Base-by-base conservation (phyloP, 1,140 invertebrate genomes). In the Brachystomella parvula region DNA sequence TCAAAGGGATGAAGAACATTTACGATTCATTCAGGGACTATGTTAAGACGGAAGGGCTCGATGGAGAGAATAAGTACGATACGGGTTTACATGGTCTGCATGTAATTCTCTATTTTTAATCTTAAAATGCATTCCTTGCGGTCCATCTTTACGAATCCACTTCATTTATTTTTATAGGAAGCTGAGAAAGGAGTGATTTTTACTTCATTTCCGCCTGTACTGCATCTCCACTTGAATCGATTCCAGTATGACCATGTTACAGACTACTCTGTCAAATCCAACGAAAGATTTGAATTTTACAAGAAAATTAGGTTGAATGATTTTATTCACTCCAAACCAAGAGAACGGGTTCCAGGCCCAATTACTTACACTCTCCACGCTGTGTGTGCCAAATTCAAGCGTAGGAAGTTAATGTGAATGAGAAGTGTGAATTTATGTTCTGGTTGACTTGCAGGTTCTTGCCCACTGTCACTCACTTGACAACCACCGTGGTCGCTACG, bases 391-490 rank as follows among this genome's bases (percentile, higher is more conserved):
- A n/a, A 44, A 39, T 24, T 35, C 3, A 9, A 9, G 9, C 31
- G 32, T 35, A 19, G 28, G 28, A 32, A 65, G 15, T 64, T n/a
- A n/a, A n/a, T n/a, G n/a, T n/a, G n/a, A n/a, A n/a, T n/a, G n/a
- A 21, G 58, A 3, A 9, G 29, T 29, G 6, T 12, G 17, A 32
- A 53, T 56, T 32, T 47, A 61, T 12, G 31, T 47, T 49, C 61
- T 35, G 1, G 31, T 30, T 65, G 58, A 3, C 9, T 0, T 35
- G 39, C 31, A 71, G 69, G 69, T 99, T 47, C 82, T 99, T 32
- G 97, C 99, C n/a, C 97, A 99, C n/a, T n/a, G n/a, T n/a, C n/a
- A n/a, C 79, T 96, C 93, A 70, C 96, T 96, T 1, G 97, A 99
- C 77, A 99, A 99, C 81, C 96, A 99, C 79, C 96, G 96, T 15